Conservation (phyloP, 2,113 vertebrate species). For the Macquaria ambigua region DNA sequence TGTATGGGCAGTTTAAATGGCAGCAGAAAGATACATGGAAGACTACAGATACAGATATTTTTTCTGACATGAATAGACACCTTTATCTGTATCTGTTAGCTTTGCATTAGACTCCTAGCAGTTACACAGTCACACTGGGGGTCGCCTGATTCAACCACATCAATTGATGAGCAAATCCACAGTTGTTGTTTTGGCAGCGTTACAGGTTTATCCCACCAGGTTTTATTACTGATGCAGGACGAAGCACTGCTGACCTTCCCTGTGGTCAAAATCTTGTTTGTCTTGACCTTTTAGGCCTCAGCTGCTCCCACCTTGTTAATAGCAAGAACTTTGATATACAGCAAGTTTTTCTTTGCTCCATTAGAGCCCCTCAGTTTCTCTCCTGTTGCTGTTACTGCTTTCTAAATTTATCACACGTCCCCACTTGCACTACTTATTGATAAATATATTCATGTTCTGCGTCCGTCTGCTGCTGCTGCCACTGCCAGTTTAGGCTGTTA, state of each 20-base stretch:
- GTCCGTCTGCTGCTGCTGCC: constrained; percentile 25
- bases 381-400: constrained; percentile 20
- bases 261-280: constrained; percentile 5
- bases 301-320: background rate
- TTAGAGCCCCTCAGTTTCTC: background rate
- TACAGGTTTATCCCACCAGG: background rate
- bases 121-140: background rate
- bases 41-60: background rate
- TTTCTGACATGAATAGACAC: background rate
- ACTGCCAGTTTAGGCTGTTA: constrained; percentile 31
- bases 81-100: too few relatives aligned
- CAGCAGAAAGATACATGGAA: background rate
- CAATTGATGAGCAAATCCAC: background rate
- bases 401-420: constrained; percentile 47
- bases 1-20: background rate
- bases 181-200: background rate
- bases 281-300: background rate
- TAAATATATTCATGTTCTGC: constrained; percentile 53
- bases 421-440: constrained; percentile 34
- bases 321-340: background rate
- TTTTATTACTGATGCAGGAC: constrained; percentile 1
- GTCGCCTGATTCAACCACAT: background rate
- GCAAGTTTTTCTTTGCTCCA: background rate
- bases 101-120: background rate
- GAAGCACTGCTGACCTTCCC: constrained; percentile 16